Base-by-base conservation (phyloP, 2,888 invertebrate genomes). In the Ophion slaviceki region DNA sequence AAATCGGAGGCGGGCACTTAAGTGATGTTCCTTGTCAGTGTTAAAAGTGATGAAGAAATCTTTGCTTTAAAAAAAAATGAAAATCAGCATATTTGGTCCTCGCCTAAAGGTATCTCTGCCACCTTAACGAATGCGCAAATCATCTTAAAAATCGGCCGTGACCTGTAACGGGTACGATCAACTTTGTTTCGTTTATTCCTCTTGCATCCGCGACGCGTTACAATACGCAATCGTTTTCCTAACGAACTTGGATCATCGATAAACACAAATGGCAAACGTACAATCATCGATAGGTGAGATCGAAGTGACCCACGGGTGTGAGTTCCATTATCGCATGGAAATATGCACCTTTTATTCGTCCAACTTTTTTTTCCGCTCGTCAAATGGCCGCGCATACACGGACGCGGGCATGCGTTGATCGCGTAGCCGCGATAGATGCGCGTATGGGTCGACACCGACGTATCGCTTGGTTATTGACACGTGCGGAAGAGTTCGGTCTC, bases 291-390 rank as follows among this genome's bases (percentile, higher is more conserved):
- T 70, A 70, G 82, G 64, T 76, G 76, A 71, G 53, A 40, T 47
- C 57, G 72, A 72, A 79, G 85, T 87, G 85, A 87, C 87, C 87
- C 76, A 62, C 80, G 74, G 67, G 70, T 47, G 66, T 40, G 66
- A 67, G 36, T 57, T n/a, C 20, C 53, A 11, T 72, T 84, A 80
- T 79, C 81, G 71, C 53, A 62, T 70, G n/a, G 82, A 47, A 71
- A 79, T 71, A 79, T 80, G 66, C 72, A 74, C 59, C 14, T n/a
- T 53, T 77, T 28, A 68, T 53, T 61, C 20, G 40, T 36, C 32
- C 32, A 40, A 61, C 40, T n/a, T 61, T 74, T 74, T 74, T 62
- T 74, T 74, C 24, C 7, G 10, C 20, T 75, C 28, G 62, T 75
- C n/a, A 24, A 45, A 62, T 75, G 66, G 71, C 32, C 57, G 28